A percentile compares a stretch with the other conserved stretches of the same genome.
These are phyloP conservation scores for Pipistrellus kuhlii DNA, from an alignment of 2,797 vertebrate genomes.

Conservation along the genomic window DNA sequence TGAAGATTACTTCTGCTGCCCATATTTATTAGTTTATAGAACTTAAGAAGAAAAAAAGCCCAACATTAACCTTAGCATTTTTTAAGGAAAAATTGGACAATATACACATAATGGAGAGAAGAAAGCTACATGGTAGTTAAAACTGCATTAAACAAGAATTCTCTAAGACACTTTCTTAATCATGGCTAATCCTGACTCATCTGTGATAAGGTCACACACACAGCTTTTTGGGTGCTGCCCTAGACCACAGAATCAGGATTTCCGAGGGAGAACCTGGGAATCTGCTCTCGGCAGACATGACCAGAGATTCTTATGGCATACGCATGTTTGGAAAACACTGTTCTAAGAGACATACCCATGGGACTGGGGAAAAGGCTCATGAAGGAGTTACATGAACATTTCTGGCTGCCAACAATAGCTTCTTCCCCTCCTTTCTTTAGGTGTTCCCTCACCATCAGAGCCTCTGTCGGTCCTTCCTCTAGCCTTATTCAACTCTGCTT, in stretches of 20 bases:
- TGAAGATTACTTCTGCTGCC: not conserved
- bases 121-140: not conserved
- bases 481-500: not conserved
- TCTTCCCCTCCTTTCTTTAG: not conserved
- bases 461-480: not conserved
- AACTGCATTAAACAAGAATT: not conserved
- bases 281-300: not conserved
- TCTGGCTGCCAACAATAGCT: not conserved
- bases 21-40: not conserved
- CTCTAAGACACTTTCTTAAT: not conserved
- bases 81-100: not conserved
- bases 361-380: not conserved
- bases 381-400: not conserved
- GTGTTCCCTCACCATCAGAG: not conserved
- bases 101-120: not conserved
- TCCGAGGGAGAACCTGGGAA: not conserved
- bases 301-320: not conserved
- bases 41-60: not conserved
- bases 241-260: not conserved
- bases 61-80: not conserved
- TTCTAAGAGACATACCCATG: not conserved
- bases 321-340: not conserved
- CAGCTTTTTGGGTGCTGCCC: not conserved
- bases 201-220: not conserved
- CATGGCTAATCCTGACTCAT: not conserved